Conservation (phyloP, 1,140 invertebrate genomes). For the Luehdorfia chinensis region DNA sequence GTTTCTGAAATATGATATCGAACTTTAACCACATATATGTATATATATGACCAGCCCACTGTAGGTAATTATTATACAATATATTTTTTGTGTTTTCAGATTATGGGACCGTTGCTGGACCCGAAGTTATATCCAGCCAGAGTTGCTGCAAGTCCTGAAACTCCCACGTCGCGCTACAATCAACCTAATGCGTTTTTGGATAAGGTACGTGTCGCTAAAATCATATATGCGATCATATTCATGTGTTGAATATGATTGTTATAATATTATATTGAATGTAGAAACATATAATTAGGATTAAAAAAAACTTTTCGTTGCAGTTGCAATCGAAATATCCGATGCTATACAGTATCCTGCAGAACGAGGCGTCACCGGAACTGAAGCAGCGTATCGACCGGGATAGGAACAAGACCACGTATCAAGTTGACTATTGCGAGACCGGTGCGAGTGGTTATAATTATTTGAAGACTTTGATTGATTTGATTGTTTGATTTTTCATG, state of each 20-base stretch:
- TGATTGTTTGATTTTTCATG: too few species aligned
- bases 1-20: too few species aligned
- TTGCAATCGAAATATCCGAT: constrained; percentile 79
- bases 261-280: too few species aligned
- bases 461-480: too few species aligned
- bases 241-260: too few species aligned
- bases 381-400: constrained; percentile 77
- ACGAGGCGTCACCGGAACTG: constrained; percentile 73
- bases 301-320: too few species aligned
- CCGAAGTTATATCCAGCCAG: constrained; percentile 78
- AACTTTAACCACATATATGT: too few species aligned
- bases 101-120: constrained; percentile 78
- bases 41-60: too few species aligned
- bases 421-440: constrained; percentile 77
- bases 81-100: constrained; percentile 44
- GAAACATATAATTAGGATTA: too few species aligned
- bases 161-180: constrained; percentile 66
- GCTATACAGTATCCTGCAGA: constrained; percentile 78
- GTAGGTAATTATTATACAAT: too few species aligned
- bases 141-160: constrained; percentile 73
- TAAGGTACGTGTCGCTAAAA: constrained; percentile 58
- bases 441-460: constrained; percentile 50
- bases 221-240: neutral
- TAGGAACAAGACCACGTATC: constrained; percentile 78
- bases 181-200: constrained; percentile 77